A percentile compares a stretch with the other conserved stretches of the same genome.
Conservation (phyloP, 2,888 invertebrate species). For the Agelastica alni region DNA sequence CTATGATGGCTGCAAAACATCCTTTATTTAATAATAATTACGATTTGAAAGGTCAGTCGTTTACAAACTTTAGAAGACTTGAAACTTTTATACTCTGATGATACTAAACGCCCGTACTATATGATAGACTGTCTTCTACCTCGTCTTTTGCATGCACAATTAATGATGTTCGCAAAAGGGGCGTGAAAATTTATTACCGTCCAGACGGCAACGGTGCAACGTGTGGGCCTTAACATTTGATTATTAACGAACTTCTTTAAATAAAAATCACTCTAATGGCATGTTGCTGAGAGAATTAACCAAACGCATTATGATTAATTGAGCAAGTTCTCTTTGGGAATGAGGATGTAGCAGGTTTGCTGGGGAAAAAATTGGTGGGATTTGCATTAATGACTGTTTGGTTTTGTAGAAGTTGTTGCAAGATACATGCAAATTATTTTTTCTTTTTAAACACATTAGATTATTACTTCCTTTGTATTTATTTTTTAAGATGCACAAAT, state of each 20-base stretch:
- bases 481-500: too few relatives aligned
- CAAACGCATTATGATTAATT: slow-evolving; percentile 18
- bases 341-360: slow-evolving; percentile 18
- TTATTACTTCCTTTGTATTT: too few relatives aligned
- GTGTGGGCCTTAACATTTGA: slow-evolving; percentile 17
- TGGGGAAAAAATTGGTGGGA: slow-evolving; percentile 1
- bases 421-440: too few relatives aligned
- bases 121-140: slow-evolving; percentile 1
- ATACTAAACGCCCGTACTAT: background rate
- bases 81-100: too few relatives aligned
- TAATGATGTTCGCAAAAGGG: slow-evolving; percentile 33
- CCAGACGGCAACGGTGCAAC: background rate
- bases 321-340: slow-evolving; percentile 11
- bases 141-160: slow-evolving; percentile 26
- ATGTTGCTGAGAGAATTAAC: slow-evolving; percentile 20
- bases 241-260: slow-evolving; percentile 29
- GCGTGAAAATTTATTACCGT: slow-evolving; percentile 36
- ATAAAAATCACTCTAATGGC: slow-evolving; percentile 21
- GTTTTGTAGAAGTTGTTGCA: background rate
- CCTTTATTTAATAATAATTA: too few relatives aligned
- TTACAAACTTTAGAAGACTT: too few relatives aligned
- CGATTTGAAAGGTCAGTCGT: too few relatives aligned
- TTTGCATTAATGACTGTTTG: slow-evolving; percentile 9
- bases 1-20: too few relatives aligned
- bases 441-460: too few relatives aligned